phyloP scores from a whole-genome alignment of 2,797 vertebrate species.

The Rhinella marina region DNA sequence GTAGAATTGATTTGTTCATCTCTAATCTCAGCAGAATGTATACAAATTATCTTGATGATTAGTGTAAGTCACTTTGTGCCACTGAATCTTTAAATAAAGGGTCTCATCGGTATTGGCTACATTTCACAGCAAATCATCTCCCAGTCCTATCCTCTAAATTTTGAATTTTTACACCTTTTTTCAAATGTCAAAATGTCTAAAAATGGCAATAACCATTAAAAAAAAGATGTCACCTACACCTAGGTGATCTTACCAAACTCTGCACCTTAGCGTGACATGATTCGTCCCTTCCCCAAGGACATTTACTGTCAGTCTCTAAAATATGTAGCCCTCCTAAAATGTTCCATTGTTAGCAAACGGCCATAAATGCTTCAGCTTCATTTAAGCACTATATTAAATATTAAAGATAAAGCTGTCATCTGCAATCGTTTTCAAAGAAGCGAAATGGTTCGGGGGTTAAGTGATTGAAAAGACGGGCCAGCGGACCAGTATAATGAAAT shows the following conservation, averaged over 20 bases:
- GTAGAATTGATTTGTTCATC: too few relatives aligned
- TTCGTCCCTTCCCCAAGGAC: constrained; percentile 29
- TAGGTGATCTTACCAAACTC: neutral
- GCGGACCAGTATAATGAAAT: constrained; percentile 71
- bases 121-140: neutral
- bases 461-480: constrained; percentile 68
- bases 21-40: too few relatives aligned
- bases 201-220: neutral
- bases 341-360: constrained; percentile 67
- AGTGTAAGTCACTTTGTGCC: too few relatives aligned
- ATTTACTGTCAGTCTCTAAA: constrained; percentile 30
- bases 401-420: constrained; percentile 72
- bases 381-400: constrained; percentile 72
- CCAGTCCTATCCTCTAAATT: neutral
- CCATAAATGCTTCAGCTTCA: constrained; percentile 66
- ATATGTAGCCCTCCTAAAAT: constrained; percentile 42
- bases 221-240: neutral
- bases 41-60: too few relatives aligned
- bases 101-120: neutral
- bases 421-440: constrained; percentile 70
- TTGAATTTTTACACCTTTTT: neutral
- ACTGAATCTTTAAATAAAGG: too few relatives aligned
- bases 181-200: neutral
- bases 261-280: neutral
- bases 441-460: constrained; percentile 70